phyloP scores from a whole-genome alignment of 2,888 invertebrate species.

The Caenorhabditis doughertyi region DNA sequence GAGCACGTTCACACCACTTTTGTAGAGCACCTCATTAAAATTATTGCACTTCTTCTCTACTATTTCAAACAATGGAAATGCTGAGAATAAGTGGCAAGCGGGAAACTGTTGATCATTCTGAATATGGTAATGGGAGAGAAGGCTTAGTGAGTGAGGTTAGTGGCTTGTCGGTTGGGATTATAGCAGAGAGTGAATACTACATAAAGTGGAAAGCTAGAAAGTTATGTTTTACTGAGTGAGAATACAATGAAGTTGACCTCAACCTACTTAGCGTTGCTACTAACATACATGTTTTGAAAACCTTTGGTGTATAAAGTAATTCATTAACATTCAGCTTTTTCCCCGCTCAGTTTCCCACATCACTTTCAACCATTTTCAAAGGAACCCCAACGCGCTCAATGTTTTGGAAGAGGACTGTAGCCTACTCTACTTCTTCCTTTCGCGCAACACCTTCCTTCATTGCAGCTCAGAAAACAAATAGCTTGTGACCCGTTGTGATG shows the following conservation, averaged over 20 bases:
- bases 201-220: neutral
- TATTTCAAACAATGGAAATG: slow-evolving; percentile 8
- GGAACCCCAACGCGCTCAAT: too few species aligned
- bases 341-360: too few species aligned
- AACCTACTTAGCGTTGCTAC: too few species aligned
- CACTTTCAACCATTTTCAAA: too few species aligned
- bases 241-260: too few species aligned
- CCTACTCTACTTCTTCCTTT: too few species aligned
- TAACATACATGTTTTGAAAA: too few species aligned
- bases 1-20: neutral
- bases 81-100: neutral
- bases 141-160: slow-evolving; percentile 12
- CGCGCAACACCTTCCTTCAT: slow-evolving; percentile 3
- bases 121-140: slow-evolving; percentile 7
- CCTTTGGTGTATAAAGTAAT: too few species aligned
- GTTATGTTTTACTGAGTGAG: neutral
- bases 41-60: slow-evolving; percentile 3
- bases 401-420: too few species aligned
- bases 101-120: slow-evolving; percentile 9
- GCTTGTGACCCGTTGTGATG: slow-evolving; percentile 18
- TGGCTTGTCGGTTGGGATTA: slow-evolving; percentile 12
- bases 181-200: neutral
- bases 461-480: slow-evolving; percentile 33
- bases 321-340: too few species aligned
- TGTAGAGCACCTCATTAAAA: slow-evolving; percentile 10